A percentile compares a stretch with the other conserved stretches of the same genome.
phyloP scores from a whole-genome alignment of 2,797 vertebrate genomes.

The Typhlichthys eigenmanni region DNA sequence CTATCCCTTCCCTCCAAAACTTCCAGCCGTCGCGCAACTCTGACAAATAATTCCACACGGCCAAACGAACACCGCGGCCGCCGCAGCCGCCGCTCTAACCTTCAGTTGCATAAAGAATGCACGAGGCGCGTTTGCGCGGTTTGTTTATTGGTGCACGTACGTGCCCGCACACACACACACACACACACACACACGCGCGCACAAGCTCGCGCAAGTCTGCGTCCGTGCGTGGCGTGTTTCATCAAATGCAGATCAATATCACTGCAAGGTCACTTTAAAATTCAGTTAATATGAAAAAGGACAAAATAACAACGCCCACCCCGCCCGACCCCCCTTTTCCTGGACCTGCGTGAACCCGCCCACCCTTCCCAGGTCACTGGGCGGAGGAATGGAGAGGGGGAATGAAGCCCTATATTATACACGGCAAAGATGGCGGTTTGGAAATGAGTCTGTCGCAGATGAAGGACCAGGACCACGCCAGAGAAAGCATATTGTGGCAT shows the following conservation, averaged over 20 bases:
- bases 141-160: constrained; percentile 23
- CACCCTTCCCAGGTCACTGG: constrained; percentile 39
- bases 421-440: constrained; percentile 52
- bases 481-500: constrained; percentile 67
- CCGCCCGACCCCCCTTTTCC: background rate
- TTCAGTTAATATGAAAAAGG: constrained; percentile 73
- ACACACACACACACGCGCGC: too few relatives aligned
- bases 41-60: constrained; percentile 67
- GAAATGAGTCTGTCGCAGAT: constrained; percentile 57
- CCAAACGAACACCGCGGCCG: constrained; percentile 55
- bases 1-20: constrained; percentile 48
- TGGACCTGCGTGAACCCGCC: constrained; percentile 36
- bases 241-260: constrained; percentile 78
- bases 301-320: constrained; percentile 30
- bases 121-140: constrained; percentile 44
- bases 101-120: constrained; percentile 68
- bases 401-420: constrained; percentile 63
- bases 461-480: constrained; percentile 56
- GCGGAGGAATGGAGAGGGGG: constrained; percentile 22
- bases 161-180: background rate
- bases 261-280: constrained; percentile 78
- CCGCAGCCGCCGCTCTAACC: constrained; percentile 52
- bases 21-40: constrained; percentile 68
- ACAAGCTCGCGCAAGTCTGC: background rate
- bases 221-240: constrained; percentile 36